Evolutionary conservation across 2,888 invertebrate species (phyloP).

Genomic region (Lithosia quadra): DNA sequence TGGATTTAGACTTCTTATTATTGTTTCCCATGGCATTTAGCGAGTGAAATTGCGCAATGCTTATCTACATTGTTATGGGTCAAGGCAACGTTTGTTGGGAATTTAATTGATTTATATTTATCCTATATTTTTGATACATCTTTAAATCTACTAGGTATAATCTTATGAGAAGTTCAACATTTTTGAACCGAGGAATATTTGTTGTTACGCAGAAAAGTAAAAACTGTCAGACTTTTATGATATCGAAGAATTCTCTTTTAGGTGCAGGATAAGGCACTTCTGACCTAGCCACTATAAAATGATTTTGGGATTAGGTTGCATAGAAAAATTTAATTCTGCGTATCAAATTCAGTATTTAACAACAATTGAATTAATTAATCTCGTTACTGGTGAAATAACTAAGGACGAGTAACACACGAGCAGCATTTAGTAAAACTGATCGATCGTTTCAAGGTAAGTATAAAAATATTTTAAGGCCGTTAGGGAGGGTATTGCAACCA

Average conservation of each 20-base stretch:
- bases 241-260: too few species aligned
- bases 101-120: conserved; percentile 13
- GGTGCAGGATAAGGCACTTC: too few species aligned
- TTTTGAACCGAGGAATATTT: neutral
- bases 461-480: conserved; percentile 2
- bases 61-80: conserved; percentile 11
- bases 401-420: conserved; percentile 7
- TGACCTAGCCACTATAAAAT: too few species aligned
- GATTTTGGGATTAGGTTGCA: neutral
- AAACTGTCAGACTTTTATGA: neutral
- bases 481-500: neutral
- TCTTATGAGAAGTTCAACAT: conserved; percentile 9
- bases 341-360: conserved; percentile 1
- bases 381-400: conserved; percentile 2
- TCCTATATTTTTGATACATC: neutral
- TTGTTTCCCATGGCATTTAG: conserved; percentile 34
- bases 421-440: neutral
- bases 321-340: neutral
- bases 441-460: conserved; percentile 7
- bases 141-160: conserved; percentile 6
- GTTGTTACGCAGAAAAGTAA: neutral
- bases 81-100: conserved; percentile 14
- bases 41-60: conserved; percentile 24
- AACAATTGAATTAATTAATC: conserved; percentile 7
- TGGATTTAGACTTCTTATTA: conserved; percentile 5